Percentiles rank a stretch among this genome's conserved stretches.
Evolutionary conservation across 92 coral and sea anemone genomes (phyloP).

Genomic region (Parazoanthus swiftii): DNA sequence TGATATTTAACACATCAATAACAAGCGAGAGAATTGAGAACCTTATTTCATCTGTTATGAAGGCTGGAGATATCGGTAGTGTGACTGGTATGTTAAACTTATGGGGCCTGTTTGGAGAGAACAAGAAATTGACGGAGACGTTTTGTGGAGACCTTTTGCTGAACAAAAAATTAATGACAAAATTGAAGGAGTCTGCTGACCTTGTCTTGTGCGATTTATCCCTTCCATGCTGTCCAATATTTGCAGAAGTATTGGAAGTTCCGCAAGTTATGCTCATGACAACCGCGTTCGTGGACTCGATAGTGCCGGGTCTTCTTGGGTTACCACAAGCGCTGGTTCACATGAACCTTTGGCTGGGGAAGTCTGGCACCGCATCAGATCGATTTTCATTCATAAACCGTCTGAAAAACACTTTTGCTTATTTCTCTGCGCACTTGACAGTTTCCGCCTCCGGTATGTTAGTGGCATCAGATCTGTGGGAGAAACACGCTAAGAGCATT

Average conservation of each 20-base stretch:
- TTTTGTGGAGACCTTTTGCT: constrained; percentile 46
- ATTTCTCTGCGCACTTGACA: not conserved
- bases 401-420: constrained; percentile 36
- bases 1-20: constrained; percentile 36
- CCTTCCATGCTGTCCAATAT: constrained; percentile 38
- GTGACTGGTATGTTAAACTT: constrained; percentile 26
- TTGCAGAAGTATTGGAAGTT: constrained; percentile 45
- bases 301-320: not conserved
- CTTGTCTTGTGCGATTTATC: constrained; percentile 47
- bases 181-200: constrained; percentile 43
- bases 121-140: not conserved
- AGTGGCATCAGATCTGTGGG: constrained; percentile 37
- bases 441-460: not conserved
- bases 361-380: not conserved
- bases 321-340: constrained; percentile 28
- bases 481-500: constrained; percentile 33
- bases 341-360: constrained; percentile 20
- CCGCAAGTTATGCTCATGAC: constrained; percentile 38
- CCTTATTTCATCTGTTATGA: not conserved
- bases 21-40: constrained; percentile 37
- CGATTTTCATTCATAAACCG: constrained; percentile 47
- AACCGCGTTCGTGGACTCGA: constrained; percentile 24
- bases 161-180: constrained; percentile 22
- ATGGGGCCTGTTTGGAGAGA: not conserved
- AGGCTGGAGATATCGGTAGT: constrained; percentile 15